Conservation (phyloP, 2,797 vertebrate species). For the Enteromius fasciolatus region DNA sequence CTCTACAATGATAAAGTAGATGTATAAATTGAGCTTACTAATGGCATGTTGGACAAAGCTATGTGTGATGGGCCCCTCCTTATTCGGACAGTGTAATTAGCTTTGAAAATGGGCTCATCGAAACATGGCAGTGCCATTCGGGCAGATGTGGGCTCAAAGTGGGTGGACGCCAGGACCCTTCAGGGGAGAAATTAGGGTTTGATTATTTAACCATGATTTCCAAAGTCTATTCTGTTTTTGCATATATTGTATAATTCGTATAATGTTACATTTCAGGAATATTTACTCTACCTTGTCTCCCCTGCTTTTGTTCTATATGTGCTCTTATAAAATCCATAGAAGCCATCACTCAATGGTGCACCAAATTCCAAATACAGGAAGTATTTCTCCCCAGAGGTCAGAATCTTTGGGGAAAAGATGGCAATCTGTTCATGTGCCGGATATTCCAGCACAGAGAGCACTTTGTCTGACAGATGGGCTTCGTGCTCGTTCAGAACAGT, state of each 20-base stretch:
- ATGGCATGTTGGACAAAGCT: constrained; percentile 81
- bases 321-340: constrained; percentile 83
- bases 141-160: constrained; percentile 81
- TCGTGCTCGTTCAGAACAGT: constrained; percentile 73
- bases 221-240: not conserved
- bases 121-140: constrained; percentile 82
- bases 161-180: constrained; percentile 77
- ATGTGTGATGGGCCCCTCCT: constrained; percentile 74
- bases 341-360: constrained; percentile 75
- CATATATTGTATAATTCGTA: not conserved
- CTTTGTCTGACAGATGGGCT: constrained; percentile 69
- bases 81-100: constrained; percentile 79
- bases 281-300: constrained; percentile 71
- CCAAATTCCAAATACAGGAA: constrained; percentile 77
- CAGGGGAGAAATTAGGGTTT: constrained; percentile 11
- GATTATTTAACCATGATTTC: not conserved
- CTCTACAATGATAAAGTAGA: not conserved
- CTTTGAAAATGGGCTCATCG: constrained; percentile 82
- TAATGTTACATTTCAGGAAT: not conserved
- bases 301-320: constrained; percentile 74
- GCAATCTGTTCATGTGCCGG: constrained; percentile 81
- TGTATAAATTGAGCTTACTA: constrained; percentile 67
- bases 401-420: constrained; percentile 78
- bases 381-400: constrained; percentile 77
- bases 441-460: constrained; percentile 78